Conservation (phyloP, 2,113 vertebrate genomes). For the Pantherophis guttatus region DNA sequence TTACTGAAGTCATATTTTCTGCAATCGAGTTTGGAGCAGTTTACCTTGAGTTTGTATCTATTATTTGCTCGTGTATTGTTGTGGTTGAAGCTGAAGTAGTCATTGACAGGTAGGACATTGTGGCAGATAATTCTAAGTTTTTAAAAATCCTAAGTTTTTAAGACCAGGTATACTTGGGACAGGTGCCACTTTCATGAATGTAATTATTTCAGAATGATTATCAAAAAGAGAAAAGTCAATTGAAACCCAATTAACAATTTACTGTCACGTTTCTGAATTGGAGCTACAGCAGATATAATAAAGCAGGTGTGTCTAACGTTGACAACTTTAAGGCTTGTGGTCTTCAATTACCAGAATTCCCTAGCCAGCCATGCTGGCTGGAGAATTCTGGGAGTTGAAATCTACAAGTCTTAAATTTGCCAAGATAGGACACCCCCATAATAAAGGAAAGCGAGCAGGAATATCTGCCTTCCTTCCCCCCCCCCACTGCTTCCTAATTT, state of each 20-base stretch:
- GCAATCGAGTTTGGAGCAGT: too few species aligned
- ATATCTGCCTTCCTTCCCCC: rapidly evolving
- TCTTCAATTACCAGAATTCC: background rate
- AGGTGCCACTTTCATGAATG: background rate
- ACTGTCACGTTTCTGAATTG: background rate
- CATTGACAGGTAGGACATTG: too few species aligned
- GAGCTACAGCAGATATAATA: background rate
- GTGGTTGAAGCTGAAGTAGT: too few species aligned
- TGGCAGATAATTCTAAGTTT: too few species aligned
- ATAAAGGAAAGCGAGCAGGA: background rate
- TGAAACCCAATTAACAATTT: background rate
- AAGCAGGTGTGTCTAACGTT: background rate
- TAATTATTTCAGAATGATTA: background rate
- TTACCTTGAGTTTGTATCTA: too few species aligned
- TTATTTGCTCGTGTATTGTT: too few species aligned
- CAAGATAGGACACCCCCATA: background rate
- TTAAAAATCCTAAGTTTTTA: background rate
- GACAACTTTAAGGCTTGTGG: background rate
- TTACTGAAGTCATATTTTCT: too few species aligned
- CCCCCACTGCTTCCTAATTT: background rate
- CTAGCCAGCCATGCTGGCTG: background rate
- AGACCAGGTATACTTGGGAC: background rate
- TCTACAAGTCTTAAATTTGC: background rate
- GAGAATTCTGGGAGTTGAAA: background rate
- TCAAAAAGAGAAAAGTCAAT: background rate